Conservation (phyloP, 2,113 vertebrate genomes). For the Sebastes schlegelii region DNA sequence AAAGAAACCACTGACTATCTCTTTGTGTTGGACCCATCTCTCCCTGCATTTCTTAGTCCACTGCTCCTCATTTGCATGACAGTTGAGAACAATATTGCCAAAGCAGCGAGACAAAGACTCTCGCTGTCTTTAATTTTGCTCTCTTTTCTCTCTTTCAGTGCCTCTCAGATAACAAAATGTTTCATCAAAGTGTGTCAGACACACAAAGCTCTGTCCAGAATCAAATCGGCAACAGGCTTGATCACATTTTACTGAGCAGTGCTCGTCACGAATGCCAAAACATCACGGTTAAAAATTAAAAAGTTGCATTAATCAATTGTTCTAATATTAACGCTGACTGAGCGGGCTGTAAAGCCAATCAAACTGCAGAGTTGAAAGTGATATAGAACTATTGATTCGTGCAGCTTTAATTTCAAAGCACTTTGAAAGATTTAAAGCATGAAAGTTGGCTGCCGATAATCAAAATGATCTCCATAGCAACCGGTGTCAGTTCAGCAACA, state of each 20-base stretch:
- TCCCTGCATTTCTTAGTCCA: conserved; percentile 43
- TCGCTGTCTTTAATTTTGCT: conserved; percentile 52
- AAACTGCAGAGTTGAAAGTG: not conserved
- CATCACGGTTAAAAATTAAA: not conserved
- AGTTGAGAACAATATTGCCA: conserved; percentile 64
- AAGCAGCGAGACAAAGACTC: conserved; percentile 60
- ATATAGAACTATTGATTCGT: not conserved
- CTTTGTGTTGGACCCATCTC: conserved; percentile 23
- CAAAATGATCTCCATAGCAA: conserved; percentile 10
- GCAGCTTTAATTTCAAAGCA: not conserved
- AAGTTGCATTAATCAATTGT: not conserved
- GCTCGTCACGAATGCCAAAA: not conserved
- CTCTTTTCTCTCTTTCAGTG: conserved; percentile 52
- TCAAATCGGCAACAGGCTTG: conserved; percentile 14
- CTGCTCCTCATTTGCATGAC: conserved; percentile 73
- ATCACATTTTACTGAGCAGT: not conserved
- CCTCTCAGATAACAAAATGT: conserved; percentile 42
- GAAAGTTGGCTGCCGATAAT: not conserved
- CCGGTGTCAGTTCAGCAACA: not conserved
- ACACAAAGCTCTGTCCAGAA: not conserved
- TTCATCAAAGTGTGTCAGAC: conserved; percentile 34
- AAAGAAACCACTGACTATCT: conserved; percentile 22
- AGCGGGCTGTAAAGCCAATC: no score
- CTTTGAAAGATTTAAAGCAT: not conserved
- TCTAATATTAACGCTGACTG: no score